phyloP scores from a whole-genome alignment of 2,888 invertebrate genomes.

The Petrolisthes cinctipes region DNA sequence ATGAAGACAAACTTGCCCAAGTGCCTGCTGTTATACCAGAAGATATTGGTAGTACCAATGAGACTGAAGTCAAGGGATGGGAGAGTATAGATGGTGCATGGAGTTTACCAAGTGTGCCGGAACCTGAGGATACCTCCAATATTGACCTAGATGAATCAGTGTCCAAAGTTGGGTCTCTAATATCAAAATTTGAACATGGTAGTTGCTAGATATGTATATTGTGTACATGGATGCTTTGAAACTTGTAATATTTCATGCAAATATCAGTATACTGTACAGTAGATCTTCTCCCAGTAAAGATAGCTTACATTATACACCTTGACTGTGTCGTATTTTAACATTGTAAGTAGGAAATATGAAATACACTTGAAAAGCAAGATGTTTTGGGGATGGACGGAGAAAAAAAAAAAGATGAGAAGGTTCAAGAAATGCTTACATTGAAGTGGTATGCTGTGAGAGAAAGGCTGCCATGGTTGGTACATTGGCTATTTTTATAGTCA shows the following conservation, averaged over 20 bases:
- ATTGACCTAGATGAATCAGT: not conserved
- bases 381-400: not conserved
- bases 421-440: not conserved
- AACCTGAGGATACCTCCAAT: no score
- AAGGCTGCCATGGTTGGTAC: not conserved
- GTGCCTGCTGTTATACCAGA: slow-evolving; percentile 1
- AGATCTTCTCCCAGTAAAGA: not conserved
- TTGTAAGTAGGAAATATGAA: not conserved
- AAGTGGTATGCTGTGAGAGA: not conserved
- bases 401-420: not conserved
- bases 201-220: not conserved
- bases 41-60: not conserved
- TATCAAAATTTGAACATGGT: slow-evolving; percentile 42
- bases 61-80: no score
- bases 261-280: not conserved
- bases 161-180: slow-evolving; percentile 31
- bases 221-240: not conserved
- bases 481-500: no score
- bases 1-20: slow-evolving; percentile 16
- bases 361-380: no score
- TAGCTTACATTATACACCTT: not conserved
- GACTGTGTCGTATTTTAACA: not conserved
- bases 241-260: not conserved
- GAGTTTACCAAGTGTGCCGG: no score
- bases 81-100: no score